A percentile compares a stretch with the other conserved stretches of the same genome.
phyloP scores from a whole-genome alignment of 2,113 vertebrate species.

The Hirundichthys speculiger region DNA sequence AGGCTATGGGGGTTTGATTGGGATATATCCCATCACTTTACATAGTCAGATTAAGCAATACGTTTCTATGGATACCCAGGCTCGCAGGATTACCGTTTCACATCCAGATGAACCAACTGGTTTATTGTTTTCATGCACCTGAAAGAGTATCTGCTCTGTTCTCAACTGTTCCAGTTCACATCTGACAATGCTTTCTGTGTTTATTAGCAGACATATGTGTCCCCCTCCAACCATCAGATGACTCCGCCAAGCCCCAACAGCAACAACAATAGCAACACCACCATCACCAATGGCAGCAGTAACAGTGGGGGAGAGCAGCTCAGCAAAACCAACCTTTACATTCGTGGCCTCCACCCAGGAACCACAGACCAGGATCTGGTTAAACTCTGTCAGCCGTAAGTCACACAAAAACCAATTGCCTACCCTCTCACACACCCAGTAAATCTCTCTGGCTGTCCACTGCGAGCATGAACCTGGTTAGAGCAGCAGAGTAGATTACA shows the following conservation, averaged over 20 bases:
- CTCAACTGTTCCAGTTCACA: too few relatives aligned
- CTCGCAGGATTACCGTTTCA: background rate
- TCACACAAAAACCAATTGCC: conserved; percentile 39
- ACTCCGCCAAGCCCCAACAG: conserved; percentile 88
- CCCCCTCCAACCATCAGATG: conserved; percentile 87
- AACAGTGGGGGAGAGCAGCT: conserved; percentile 84
- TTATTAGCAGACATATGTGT: conserved; percentile 86
- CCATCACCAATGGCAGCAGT: conserved; percentile 72
- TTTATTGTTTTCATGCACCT: too few relatives aligned
- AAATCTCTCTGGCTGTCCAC: conserved; percentile 35
- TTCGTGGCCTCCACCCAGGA: conserved; percentile 91
- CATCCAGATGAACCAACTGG: too few relatives aligned
- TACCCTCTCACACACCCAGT: conserved; percentile 28
- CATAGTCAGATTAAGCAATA: conserved; percentile 8
- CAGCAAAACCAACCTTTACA: conserved; percentile 95
- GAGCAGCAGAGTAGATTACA: conserved; percentile 26
- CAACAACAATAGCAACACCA: conserved; percentile 62
- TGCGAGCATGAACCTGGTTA: conserved; percentile 1
- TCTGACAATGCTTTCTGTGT: conserved; percentile 15
- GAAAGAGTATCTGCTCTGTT: too few relatives aligned
- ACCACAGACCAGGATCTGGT: conserved; percentile 95
- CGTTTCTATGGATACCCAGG: conserved; percentile 6
- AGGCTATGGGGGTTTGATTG: conserved; percentile 1
- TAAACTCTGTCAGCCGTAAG: conserved; percentile 95
- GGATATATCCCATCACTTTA: background rate